phyloP scores from a whole-genome alignment of 2,113 vertebrate species.

The Larimichthys crocea region DNA sequence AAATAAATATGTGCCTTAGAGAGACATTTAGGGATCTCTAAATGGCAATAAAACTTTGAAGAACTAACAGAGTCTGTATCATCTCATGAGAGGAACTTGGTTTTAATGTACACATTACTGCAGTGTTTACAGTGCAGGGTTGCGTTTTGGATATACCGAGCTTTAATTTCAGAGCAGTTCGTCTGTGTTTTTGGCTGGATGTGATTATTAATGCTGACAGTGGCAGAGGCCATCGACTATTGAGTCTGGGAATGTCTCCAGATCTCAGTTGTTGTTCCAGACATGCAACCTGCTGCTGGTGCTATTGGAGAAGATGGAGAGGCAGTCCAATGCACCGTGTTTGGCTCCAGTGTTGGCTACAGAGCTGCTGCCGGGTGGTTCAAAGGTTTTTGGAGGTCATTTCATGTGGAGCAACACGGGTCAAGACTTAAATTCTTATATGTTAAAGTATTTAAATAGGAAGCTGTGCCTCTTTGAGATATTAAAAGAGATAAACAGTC shows the following conservation, averaged over 20 bases:
- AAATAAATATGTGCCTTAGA: conserved; percentile 66
- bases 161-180: conserved; percentile 56
- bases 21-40: conserved; percentile 56
- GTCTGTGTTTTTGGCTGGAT: conserved; percentile 61
- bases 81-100: conserved; percentile 24
- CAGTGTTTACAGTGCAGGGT: conserved; percentile 26
- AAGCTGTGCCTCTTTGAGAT: conserved; percentile 8
- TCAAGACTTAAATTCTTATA: conserved; percentile 40
- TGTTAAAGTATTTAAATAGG: conserved; percentile 43
- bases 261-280: conserved; percentile 67
- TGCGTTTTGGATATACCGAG: conserved; percentile 44
- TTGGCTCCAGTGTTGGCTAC: conserved; percentile 25
- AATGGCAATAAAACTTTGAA: conserved; percentile 62
- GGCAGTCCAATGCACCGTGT: conserved; percentile 28
- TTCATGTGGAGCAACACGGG: conserved; percentile 33
- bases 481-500: conserved; percentile 44
- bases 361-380: conserved; percentile 52
- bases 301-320: conserved; percentile 54
- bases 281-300: conserved; percentile 60
- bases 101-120: conserved; percentile 40
- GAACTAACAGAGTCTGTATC: conserved; percentile 40
- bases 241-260: conserved; percentile 78
- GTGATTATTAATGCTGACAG: conserved; percentile 65
- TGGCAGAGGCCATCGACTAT: conserved; percentile 64
- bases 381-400: conserved; percentile 45